phyloP scores from a whole-genome alignment of 2,797 vertebrate species.

The Sylvilagus floridanus region DNA sequence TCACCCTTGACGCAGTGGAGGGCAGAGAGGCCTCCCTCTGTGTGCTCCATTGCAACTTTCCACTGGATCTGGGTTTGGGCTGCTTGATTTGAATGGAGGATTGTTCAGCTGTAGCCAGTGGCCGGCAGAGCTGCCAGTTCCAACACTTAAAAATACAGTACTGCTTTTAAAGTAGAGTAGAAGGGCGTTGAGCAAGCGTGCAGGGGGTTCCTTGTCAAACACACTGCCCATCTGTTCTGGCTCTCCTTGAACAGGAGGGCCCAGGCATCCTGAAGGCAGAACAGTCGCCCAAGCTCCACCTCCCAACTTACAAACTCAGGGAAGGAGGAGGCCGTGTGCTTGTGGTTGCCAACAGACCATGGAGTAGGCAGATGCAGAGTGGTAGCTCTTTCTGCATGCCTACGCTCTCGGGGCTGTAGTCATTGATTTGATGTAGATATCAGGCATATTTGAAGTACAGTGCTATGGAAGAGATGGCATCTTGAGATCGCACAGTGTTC shows the following conservation, averaged over 20 bases:
- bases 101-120: constrained; percentile 76
- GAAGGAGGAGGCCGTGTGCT: background rate
- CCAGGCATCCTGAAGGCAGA: background rate
- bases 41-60: constrained; percentile 61
- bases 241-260: background rate
- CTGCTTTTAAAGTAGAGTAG: constrained; percentile 77
- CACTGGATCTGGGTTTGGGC: constrained; percentile 60
- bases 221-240: constrained; percentile 76
- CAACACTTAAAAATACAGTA: constrained; percentile 81
- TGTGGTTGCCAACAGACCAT: background rate
- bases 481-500: background rate
- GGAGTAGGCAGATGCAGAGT: background rate
- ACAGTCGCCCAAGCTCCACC: background rate
- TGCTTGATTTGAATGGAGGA: constrained; percentile 78
- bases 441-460: background rate
- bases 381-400: background rate
- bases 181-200: constrained; percentile 53
- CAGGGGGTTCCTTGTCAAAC: constrained; percentile 72
- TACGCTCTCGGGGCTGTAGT: background rate
- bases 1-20: constrained; percentile 37
- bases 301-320: background rate
- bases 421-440: background rate
- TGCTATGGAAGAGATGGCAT: background rate
- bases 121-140: constrained; percentile 71
- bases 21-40: constrained; percentile 67